Conservation (phyloP, 2,113 vertebrate species). For the Rutilus rutilus region DNA sequence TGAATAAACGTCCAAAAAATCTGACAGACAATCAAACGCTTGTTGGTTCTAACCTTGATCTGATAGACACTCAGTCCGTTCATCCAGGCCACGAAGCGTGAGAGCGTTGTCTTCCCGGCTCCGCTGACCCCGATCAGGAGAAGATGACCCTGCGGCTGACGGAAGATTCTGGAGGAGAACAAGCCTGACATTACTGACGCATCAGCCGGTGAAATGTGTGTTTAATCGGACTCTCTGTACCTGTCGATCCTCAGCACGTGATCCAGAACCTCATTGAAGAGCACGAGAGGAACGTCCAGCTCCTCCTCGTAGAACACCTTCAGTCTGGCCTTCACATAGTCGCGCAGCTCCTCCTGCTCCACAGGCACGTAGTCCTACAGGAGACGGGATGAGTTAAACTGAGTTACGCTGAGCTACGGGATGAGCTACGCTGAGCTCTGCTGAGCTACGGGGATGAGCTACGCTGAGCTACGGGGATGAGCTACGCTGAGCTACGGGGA, state of each 20-base stretch:
- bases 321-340: slow-evolving; percentile 97
- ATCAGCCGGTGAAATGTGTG: neutral
- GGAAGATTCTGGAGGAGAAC: slow-evolving; percentile 86
- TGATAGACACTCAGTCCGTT: slow-evolving; percentile 97
- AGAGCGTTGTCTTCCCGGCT: slow-evolving; percentile 96
- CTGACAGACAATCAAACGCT: neutral
- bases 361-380: slow-evolving; percentile 96
- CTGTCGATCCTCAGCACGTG: slow-evolving; percentile 96
- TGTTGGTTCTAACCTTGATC: slow-evolving; percentile 86
- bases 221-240: slow-evolving; percentile 62
- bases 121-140: slow-evolving; percentile 97
- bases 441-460: too few relatives aligned
- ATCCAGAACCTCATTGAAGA: slow-evolving; percentile 97
- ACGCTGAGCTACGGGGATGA: too few relatives aligned
- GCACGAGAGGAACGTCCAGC: slow-evolving; percentile 93
- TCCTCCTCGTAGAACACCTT: slow-evolving; percentile 99
- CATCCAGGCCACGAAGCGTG: slow-evolving; percentile 99
- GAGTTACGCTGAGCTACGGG: too few relatives aligned
- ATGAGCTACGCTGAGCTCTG: too few relatives aligned
- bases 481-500: too few relatives aligned
- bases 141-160: slow-evolving; percentile 96
- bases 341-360: slow-evolving; percentile 95
- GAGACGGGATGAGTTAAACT: too few relatives aligned
- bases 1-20: too few relatives aligned
- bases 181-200: neutral